A percentile compares a stretch with the other conserved stretches of the same genome.
Evolutionary conservation across 2,888 invertebrate species (phyloP).

Genomic region (Pseudanteris insignis): DNA sequence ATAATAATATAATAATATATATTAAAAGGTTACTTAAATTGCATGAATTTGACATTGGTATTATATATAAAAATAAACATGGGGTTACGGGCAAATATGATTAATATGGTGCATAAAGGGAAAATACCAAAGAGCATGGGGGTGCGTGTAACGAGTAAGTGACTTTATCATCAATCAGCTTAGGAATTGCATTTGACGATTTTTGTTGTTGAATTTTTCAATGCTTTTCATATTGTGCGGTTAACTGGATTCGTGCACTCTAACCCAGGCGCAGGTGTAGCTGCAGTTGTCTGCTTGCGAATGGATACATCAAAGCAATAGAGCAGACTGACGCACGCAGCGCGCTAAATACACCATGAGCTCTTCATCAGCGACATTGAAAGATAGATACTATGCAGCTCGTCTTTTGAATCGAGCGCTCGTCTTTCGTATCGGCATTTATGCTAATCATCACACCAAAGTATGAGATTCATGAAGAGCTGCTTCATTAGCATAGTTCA

Average conservation of each 20-base stretch:
- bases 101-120: no score
- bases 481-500: constrained; percentile 45
- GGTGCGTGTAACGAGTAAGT: no score
- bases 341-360: constrained; percentile 50
- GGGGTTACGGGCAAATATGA: no score
- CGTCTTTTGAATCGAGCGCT: constrained; percentile 53
- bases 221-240: constrained; percentile 23
- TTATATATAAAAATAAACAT: no score
- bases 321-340: constrained; percentile 34
- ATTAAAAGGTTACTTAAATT: no score
- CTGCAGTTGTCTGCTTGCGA: constrained; percentile 32
- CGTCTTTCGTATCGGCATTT: constrained; percentile 43
- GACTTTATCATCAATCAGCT: no score
- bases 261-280: constrained; percentile 47
- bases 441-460: constrained; percentile 51
- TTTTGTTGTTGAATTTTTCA: constrained; percentile 29
- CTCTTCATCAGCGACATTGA: constrained; percentile 63
- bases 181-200: no score
- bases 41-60: no score
- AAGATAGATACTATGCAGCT: constrained; percentile 52
- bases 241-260: constrained; percentile 51
- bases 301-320: constrained; percentile 47
- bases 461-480: constrained; percentile 46
- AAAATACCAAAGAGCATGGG: no score
- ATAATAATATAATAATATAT: no score